phyloP scores from a whole-genome alignment of 2,888 invertebrate genomes.

The Mesoligia furuncula region DNA sequence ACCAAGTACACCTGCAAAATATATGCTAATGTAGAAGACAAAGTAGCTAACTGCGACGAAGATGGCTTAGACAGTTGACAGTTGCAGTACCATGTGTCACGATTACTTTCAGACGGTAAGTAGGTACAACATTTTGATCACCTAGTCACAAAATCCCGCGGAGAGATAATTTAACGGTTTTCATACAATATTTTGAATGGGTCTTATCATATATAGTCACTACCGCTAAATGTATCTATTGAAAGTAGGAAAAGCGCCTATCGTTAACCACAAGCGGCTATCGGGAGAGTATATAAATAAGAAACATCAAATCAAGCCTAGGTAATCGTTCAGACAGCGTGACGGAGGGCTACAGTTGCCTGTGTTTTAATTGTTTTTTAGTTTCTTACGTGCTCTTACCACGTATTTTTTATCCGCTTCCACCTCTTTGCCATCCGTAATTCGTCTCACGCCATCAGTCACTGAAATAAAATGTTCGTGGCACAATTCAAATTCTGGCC shows the following conservation, averaged over 20 bases:
- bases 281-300: neutral
- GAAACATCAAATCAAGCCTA: neutral
- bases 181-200: neutral
- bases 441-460: conserved; percentile 45
- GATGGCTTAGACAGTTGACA: too few relatives aligned
- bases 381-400: conserved; percentile 23
- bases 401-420: conserved; percentile 18
- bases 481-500: neutral
- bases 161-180: neutral
- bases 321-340: neutral
- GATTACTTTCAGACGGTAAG: neutral
- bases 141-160: neutral
- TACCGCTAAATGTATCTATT: neutral
- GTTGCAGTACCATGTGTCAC: neutral
- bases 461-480: conserved; percentile 34
- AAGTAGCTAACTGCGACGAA: neutral
- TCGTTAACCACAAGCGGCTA: neutral
- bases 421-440: conserved; percentile 40
- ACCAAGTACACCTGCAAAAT: conserved; percentile 67
- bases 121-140: conserved; percentile 3
- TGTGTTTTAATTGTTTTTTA: neutral
- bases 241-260: neutral
- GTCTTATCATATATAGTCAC: too few relatives aligned
- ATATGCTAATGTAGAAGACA: neutral
- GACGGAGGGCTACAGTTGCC: neutral